phyloP scores from a whole-genome alignment of 2,113 vertebrate genomes.

The Gnathonemus longibarbis region DNA sequence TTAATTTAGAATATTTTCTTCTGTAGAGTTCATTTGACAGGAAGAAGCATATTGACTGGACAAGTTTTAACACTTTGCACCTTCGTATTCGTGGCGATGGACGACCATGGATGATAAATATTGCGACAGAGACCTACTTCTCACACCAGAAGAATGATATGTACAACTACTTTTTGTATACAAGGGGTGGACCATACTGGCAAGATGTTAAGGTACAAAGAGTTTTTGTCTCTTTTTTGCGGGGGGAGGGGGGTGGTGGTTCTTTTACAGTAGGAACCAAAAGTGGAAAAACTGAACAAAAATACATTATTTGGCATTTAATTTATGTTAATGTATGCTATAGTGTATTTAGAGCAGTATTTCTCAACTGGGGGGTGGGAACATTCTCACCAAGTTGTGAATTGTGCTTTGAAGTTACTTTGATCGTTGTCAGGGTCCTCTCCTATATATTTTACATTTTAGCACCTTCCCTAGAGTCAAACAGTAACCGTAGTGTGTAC shows the following conservation, averaged over 20 bases:
- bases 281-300: not conserved
- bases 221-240: not conserved
- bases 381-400: not conserved
- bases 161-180: constrained; percentile 88
- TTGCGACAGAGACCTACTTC: constrained; percentile 67
- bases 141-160: constrained; percentile 75
- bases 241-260: too few species aligned
- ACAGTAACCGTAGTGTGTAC: not conserved
- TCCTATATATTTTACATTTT: not conserved
- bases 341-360: not conserved
- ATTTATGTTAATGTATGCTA: not conserved
- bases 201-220: constrained; percentile 83
- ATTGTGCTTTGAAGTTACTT: too few species aligned
- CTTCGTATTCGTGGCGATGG: constrained; percentile 87
- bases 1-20: not conserved
- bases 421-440: not conserved
- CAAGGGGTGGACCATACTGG: constrained; percentile 92
- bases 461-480: not conserved
- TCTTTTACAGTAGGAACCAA: not conserved
- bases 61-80: constrained; percentile 79
- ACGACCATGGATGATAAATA: constrained; percentile 90
- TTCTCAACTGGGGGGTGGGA: not conserved
- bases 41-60: constrained; percentile 72
- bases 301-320: not conserved
- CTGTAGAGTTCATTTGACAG: constrained; percentile 71